phyloP scores from a whole-genome alignment of 1,140 invertebrate species.

The Polypedilum vanderplanki region DNA sequence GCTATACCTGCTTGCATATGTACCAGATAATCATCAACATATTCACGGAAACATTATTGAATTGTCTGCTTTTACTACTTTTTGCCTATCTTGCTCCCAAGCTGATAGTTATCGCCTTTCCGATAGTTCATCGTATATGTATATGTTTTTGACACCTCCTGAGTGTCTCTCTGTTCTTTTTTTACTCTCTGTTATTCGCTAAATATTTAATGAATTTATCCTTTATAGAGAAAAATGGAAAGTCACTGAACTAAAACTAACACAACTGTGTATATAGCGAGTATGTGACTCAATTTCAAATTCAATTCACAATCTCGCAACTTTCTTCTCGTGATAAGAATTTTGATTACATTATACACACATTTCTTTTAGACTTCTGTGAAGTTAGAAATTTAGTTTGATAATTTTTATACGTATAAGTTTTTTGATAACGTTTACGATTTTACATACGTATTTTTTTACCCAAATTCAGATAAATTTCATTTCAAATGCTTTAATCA shows the following conservation, averaged over 20 bases:
- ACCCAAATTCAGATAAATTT: too few species aligned
- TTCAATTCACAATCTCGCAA: constrained; percentile 23
- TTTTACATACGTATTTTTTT: too few species aligned
- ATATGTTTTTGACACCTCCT: neutral
- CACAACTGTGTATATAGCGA: neutral
- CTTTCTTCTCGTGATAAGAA: neutral
- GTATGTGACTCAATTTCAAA: constrained; percentile 8
- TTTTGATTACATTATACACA: neutral
- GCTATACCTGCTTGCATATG: neutral
- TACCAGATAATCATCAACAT: neutral
- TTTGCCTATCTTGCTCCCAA: neutral
- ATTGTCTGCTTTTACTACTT: too few species aligned
- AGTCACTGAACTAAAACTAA: constrained; percentile 1
- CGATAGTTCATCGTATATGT: neutral
- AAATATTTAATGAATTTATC: constrained; percentile 10
- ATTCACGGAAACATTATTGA: constrained; percentile 9
- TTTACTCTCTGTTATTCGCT: neutral
- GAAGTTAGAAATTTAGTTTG: too few species aligned
- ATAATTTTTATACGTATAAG: too few species aligned
- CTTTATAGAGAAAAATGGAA: too few species aligned
- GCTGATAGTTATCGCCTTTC: neutral
- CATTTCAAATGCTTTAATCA: too few species aligned
- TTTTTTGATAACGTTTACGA: too few species aligned
- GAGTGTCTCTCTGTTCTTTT: too few species aligned
- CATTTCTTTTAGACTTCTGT: too few species aligned